Base-by-base conservation (phyloP, 2,113 vertebrate species). In the Perccottus glenii region DNA sequence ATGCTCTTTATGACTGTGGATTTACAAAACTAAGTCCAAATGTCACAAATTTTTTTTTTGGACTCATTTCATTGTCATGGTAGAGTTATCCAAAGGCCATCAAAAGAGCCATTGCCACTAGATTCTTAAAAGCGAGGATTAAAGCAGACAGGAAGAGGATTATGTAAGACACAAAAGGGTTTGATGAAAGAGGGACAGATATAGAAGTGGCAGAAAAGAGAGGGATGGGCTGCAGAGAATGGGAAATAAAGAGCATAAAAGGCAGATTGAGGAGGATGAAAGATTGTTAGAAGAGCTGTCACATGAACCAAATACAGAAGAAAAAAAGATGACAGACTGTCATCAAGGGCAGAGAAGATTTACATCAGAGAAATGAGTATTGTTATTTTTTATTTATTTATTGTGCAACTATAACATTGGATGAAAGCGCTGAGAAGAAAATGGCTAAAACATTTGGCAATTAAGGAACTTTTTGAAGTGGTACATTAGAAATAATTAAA, bases 301-400 rank as follows among this genome's bases (percentile, higher is more conserved):
- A 51, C 72, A 73, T 48, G 61, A 33, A 50, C 7, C 0, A 51
- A 7, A 55, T 42, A 42, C 35, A 58, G 50, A 56, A 2, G 49
- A 46, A 46, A 42, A n/a, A 62, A 78, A 72, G 38, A 19, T 4
- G 56, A 79, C 19, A 27, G 19, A 2, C 19, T 55, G 33, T 32
- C 59, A 78, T 63, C 60, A 83, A 85, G 69, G 70, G 63, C 80
- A 75, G 33, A 53, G 73, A 77, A 76, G 85, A 84, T 82, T 85
- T 66, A 73, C 40, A 60, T 49, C 69, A 85, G 64, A 60, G 55
- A 45, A 64, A 52, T 64, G 63, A 35, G 73, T 56, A 77, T 83
- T 67, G 48, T 48, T 40, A 1, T 8, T 40, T 5, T 5, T 5
- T 5, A 3, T 40, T 40, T 1, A 40, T 5, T 55, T 14, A n/a